Evolutionary conservation across 2,113 vertebrate species (phyloP).

Genomic region (Apodemus sylvaticus): DNA sequence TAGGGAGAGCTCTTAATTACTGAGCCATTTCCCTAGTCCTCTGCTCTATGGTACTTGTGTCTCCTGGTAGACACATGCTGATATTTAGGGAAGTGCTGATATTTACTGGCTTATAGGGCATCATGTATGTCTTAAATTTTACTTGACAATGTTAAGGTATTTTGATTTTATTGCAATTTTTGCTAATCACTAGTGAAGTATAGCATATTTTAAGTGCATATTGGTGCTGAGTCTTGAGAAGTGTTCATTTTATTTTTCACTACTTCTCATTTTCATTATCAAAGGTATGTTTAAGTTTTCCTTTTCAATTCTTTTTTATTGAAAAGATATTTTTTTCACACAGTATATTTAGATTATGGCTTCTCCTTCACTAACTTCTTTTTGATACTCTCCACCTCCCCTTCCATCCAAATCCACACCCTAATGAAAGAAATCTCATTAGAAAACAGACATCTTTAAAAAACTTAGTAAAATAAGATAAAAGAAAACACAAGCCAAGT

Average conservation of each 20-base stretch:
- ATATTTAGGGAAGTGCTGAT: neutral
- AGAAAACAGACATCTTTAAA: neutral
- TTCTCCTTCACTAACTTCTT: neutral
- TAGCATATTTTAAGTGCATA: neutral
- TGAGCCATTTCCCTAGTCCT: neutral
- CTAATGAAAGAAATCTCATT: too few species aligned
- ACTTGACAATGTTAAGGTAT: neutral
- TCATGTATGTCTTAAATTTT: neutral
- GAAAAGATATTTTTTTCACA: neutral
- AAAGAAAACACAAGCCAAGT: neutral
- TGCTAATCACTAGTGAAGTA: neutral
- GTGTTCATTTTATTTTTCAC: neutral
- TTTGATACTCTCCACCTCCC: neutral
- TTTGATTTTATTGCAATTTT: neutral
- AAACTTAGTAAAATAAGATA: neutral
- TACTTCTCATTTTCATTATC: neutral
- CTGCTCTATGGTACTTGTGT: neutral
- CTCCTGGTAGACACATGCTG: neutral
- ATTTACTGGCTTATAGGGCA: neutral
- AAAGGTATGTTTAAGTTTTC: neutral
- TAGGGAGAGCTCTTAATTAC: neutral
- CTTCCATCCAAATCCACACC: neutral
- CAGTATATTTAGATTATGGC: neutral
- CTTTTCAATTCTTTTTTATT: neutral
- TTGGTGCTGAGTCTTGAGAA: neutral